These are phyloP conservation scores for Aethes cnicana DNA, from an alignment of 2,888 invertebrate species.

Conservation along the genomic window DNA sequence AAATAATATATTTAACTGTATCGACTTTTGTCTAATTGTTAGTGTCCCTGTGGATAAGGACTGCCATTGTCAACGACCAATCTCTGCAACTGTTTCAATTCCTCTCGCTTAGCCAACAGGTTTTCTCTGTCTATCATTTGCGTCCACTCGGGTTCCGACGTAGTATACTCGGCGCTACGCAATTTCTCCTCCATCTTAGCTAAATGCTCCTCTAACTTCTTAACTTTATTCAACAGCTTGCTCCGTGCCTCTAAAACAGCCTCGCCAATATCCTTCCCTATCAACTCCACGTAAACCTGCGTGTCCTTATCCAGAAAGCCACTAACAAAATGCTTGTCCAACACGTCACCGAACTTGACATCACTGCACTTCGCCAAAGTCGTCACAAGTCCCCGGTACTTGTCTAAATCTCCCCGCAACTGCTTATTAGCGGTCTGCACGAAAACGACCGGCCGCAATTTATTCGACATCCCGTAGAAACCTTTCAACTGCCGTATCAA, in stretches of 20 bases:
- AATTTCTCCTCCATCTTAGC: slow-evolving; percentile 57
- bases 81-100: slow-evolving; percentile 60
- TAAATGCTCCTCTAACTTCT: slow-evolving; percentile 54
- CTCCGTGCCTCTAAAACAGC: slow-evolving; percentile 51
- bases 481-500: slow-evolving; percentile 81
- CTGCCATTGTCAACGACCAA: slow-evolving; percentile 41
- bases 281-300: slow-evolving; percentile 56
- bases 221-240: slow-evolving; percentile 56
- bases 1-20: no score
- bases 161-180: slow-evolving; percentile 46
- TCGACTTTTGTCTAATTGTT: no score
- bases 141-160: slow-evolving; percentile 46
- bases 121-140: slow-evolving; percentile 55
- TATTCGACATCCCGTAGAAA: slow-evolving; percentile 78
- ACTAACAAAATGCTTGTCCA: slow-evolving; percentile 47
- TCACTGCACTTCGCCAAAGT: slow-evolving; percentile 54
- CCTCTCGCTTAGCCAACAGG: slow-evolving; percentile 51
- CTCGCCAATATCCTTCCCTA: slow-evolving; percentile 49
- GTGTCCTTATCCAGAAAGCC: slow-evolving; percentile 56
- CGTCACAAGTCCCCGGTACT: slow-evolving; percentile 40
- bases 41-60: neutral
- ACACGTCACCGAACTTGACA: slow-evolving; percentile 43
- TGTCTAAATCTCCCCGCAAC: neutral
- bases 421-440: slow-evolving; percentile 43
- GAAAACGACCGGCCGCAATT: slow-evolving; percentile 59